Evolutionary conservation across 2,888 invertebrate species (phyloP).

Genomic region (Cephus runcator): DNA sequence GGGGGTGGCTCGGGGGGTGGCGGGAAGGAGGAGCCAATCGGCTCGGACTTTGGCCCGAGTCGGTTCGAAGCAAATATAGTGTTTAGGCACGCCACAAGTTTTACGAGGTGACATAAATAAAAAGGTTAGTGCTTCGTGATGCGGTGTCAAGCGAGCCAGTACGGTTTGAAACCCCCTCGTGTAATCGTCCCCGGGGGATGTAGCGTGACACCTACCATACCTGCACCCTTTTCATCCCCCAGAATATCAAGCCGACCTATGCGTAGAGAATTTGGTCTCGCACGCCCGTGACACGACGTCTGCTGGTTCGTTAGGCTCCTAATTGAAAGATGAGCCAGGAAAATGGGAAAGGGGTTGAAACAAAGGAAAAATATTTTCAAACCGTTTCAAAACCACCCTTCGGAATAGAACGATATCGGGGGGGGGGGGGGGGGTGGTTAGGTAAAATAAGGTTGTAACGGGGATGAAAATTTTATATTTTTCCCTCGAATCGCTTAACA

Average conservation of each 20-base stretch:
- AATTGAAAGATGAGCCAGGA: background rate
- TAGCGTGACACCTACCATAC: constrained; percentile 40
- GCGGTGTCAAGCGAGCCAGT: constrained; percentile 51
- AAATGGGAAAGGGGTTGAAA: background rate
- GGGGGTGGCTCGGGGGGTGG: no score
- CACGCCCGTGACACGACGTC: background rate
- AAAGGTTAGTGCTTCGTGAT: constrained; percentile 60
- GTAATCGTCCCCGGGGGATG: constrained; percentile 41
- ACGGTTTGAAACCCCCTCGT: constrained; percentile 6
- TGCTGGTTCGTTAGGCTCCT: background rate
- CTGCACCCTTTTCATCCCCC: background rate
- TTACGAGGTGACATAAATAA: constrained; percentile 62
- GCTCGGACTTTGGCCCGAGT: background rate
- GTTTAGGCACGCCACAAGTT: constrained; percentile 61
- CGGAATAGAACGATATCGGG: background rate
- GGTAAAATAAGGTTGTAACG: background rate
- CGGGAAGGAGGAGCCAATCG: background rate
- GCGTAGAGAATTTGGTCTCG: background rate
- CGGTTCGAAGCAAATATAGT: constrained; percentile 41
- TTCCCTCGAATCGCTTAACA: background rate
- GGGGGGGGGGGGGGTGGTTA: no score
- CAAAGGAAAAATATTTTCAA: background rate
- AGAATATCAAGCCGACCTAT: background rate
- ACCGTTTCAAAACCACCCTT: background rate
- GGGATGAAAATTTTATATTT: background rate